These are phyloP conservation scores for Drosophila nigromelanica DNA, from an alignment of 1,140 invertebrate species.

Conservation along the genomic window DNA sequence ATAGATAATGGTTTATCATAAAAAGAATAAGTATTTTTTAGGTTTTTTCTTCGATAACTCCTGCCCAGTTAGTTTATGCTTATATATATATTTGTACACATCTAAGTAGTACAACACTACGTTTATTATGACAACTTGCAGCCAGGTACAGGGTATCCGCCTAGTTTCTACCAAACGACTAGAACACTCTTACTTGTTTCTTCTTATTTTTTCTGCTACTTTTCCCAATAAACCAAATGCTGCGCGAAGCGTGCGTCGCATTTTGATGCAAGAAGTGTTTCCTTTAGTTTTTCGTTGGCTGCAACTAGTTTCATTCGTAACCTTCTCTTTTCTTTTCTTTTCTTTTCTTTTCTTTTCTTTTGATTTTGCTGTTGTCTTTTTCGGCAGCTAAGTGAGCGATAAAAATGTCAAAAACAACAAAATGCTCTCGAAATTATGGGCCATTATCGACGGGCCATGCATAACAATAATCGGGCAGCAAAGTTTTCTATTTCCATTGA, in stretches of 20 bases:
- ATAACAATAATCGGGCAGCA: slow-evolving; percentile 54
- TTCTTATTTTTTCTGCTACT: slow-evolving; percentile 49
- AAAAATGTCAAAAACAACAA: slow-evolving; percentile 73
- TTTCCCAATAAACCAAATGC: slow-evolving; percentile 78
- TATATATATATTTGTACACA: too few species aligned
- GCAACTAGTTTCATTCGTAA: slow-evolving; percentile 59
- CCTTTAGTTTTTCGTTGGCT: slow-evolving; percentile 50
- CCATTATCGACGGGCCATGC: slow-evolving; percentile 58
- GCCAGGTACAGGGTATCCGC: not conserved
- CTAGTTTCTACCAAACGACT: too few species aligned
- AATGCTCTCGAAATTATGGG: slow-evolving; percentile 66
- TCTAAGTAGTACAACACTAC: too few species aligned
- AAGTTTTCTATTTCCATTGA: slow-evolving; percentile 60
- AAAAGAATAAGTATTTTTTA: too few species aligned
- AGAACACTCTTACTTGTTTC: slow-evolving; percentile 30
- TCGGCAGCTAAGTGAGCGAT: slow-evolving; percentile 70
- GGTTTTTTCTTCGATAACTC: too few species aligned
- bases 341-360: not conserved
- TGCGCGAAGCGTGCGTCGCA: slow-evolving; percentile 66
- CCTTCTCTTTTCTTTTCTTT: slow-evolving; percentile 48
- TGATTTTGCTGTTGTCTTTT: slow-evolving; percentile 36
- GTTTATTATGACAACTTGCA: too few species aligned
- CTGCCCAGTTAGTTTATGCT: too few species aligned
- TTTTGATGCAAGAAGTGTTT: slow-evolving; percentile 61
- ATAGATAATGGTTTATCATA: too few species aligned